Base-by-base conservation (phyloP, 2,888 invertebrate species). In the Cephus spinipes region DNA sequence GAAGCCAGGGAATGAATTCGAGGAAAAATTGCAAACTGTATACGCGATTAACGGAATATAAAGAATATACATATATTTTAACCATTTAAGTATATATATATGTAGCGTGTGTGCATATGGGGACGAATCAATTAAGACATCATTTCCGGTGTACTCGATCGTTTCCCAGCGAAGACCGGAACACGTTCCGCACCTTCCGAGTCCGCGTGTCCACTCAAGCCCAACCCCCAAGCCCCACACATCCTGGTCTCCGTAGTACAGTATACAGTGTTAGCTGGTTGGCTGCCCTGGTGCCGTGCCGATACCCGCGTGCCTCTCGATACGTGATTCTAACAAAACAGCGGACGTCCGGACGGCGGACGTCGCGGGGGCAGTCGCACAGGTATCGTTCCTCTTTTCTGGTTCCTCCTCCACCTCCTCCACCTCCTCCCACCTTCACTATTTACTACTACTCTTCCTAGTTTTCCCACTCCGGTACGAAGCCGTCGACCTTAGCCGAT, bases 291-390 rank as follows among this genome's bases (percentile, higher is more conserved):
- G 40, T 73, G 31, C 31, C 34, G 73, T 76, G 73, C 73, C 78
- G 77, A 79, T 77, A 75, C 78, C 81, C 83, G 83, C 83, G 85
- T 82, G 82, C 77, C 80, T 78, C 69, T 73, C 84, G 85, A 89
- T 89, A 89, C 91, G 91, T 91, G 91, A 91, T 91, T 91, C 85
- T 87, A 91, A 91, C 91, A 91, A 91, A 91, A 91, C 91, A 91
- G 86, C 91, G 91, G 91, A 91, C 89, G 89, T 91, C 91, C 91
- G 91, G 91, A 91, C 87, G 83, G 83, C 74, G 55, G 55, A 55
- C 55, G 55, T 55, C 55, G 55, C 55, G 77, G 87, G 83, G 85
- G 87, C 89, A 91, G 91, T 91, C 91, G 89, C 91, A 91, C 91
- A 91, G 91, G 91, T 91, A 91, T 91, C 91, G 88, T 86, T 89